These are phyloP conservation scores for Myocastor coypus DNA, from an alignment of 2,113 vertebrate genomes.

Conservation along the genomic window DNA sequence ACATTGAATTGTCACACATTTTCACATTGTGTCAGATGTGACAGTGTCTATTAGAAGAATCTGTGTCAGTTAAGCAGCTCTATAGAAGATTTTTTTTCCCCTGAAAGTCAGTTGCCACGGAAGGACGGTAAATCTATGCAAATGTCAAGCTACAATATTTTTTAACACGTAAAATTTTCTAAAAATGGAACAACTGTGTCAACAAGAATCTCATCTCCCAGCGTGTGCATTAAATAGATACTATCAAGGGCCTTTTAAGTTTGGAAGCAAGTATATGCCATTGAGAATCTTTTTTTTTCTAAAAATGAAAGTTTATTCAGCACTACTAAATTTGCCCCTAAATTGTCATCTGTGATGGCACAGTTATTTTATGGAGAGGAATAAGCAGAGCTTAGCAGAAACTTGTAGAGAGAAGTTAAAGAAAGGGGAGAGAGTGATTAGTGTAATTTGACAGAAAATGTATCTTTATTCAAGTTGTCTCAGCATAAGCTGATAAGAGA, in stretches of 20 bases:
- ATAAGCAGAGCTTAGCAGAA: not conserved
- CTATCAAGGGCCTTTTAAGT: constrained; percentile 25
- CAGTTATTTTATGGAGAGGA: not conserved
- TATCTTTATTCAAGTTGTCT: not conserved
- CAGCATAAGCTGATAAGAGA: not conserved
- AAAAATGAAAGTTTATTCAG: constrained; percentile 60
- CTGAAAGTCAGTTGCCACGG: not conserved
- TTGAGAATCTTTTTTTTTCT: constrained; percentile 39
- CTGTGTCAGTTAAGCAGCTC: constrained; percentile 39
- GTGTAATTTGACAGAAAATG: not conserved
- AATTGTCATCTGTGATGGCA: constrained; percentile 19
- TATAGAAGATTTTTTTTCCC: constrained; percentile 51
- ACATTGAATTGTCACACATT: constrained; percentile 16
- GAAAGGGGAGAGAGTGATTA: not conserved
- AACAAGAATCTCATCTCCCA: constrained; percentile 48
- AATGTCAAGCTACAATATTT: constrained; percentile 32
- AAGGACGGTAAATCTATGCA: constrained; percentile 59
- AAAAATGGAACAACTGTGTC: constrained; percentile 44
- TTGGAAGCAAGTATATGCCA: constrained; percentile 56
- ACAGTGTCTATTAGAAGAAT: constrained; percentile 52
- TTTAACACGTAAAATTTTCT: constrained; percentile 28
- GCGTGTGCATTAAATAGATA: not conserved
- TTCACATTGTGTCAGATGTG: constrained; percentile 58
- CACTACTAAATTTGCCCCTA: not conserved
- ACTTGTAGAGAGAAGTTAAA: not conserved